Percentiles rank a stretch among this genome's conserved stretches.
Evolutionary conservation across 92 coral and sea anemone genomes (phyloP).

Genomic region (Actinostola sp.): DNA sequence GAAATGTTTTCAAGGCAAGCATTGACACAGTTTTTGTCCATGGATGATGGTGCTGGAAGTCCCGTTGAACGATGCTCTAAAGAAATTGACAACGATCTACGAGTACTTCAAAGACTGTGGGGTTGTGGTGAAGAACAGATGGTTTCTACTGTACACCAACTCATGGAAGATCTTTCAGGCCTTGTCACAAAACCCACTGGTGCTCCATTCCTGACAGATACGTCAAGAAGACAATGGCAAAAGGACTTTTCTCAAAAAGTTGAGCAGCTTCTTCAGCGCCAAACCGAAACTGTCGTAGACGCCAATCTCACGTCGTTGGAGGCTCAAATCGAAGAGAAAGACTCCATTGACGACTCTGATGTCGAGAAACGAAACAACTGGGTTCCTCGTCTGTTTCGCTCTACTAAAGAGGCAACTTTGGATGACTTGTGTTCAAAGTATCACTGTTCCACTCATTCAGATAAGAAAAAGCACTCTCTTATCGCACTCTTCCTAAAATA

Average conservation of each 20-base stretch:
- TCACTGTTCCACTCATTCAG: constrained; percentile 14
- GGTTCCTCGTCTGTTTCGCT: constrained; percentile 45
- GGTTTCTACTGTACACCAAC: constrained; percentile 39
- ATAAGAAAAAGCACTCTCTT: constrained; percentile 36
- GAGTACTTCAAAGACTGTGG: constrained; percentile 30
- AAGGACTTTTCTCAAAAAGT: constrained; percentile 11
- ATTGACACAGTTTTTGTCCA: constrained; percentile 23
- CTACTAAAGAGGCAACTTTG: constrained; percentile 37
- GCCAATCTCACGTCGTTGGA: constrained; percentile 12
- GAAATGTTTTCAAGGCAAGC: constrained; percentile 20
- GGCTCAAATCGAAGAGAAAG: constrained; percentile 34
- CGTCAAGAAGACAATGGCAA: constrained; percentile 7
- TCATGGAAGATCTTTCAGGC: constrained; percentile 45
- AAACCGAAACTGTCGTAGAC: neutral
- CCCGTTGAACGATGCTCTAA: constrained; percentile 33
- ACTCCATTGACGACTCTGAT: constrained; percentile 20
- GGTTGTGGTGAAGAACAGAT: constrained; percentile 49
- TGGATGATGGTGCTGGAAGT: neutral
- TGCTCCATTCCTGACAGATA: neutral
- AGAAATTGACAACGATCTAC: constrained; percentile 44
- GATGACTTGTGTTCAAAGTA: constrained; percentile 43
- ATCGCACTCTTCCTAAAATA: constrained; percentile 58
- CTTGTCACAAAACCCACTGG: constrained; percentile 22
- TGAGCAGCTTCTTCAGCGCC: constrained; percentile 13
- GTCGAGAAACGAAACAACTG: constrained; percentile 24